A percentile compares a stretch with the other conserved stretches of the same genome.
These are phyloP conservation scores for Meles meles DNA, from an alignment of 2,113 vertebrate species.

Conservation along the genomic window DNA sequence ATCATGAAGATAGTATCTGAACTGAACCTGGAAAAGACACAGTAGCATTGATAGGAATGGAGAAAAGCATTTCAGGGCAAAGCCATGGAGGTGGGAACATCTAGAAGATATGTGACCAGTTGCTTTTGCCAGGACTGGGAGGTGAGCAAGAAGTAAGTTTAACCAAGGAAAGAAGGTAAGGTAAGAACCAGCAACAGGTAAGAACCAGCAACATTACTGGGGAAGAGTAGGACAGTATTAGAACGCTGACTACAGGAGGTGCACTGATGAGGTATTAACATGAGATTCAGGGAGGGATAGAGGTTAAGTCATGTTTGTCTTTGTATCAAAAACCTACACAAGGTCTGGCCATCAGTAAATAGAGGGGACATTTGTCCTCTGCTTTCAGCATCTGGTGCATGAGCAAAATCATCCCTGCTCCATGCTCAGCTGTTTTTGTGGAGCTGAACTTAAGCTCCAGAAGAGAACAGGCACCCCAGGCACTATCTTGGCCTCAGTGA, in stretches of 20 bases:
- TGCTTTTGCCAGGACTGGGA: not conserved
- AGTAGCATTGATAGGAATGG: not conserved
- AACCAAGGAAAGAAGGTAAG: not conserved
- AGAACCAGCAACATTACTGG: not conserved
- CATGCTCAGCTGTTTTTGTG: not conserved
- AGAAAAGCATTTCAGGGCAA: not conserved
- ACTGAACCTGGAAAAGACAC: not conserved
- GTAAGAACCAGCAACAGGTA: not conserved
- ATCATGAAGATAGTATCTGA: not conserved
- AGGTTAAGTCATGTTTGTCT: not conserved
- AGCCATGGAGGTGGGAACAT: not conserved
- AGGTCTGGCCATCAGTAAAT: not conserved
- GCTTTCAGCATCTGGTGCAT: not conserved
- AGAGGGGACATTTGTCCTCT: not conserved
- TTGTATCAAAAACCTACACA: not conserved
- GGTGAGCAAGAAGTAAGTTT: not conserved
- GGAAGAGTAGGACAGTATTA: not conserved
- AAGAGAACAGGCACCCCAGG: not conserved
- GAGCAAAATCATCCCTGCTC: not conserved
- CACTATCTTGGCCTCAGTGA: not conserved
- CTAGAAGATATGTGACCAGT: not conserved
- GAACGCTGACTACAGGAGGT: not conserved
- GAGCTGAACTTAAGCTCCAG: not conserved
- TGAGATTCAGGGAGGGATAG: not conserved
- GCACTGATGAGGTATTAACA: not conserved